Base-by-base conservation (phyloP, 2,797 vertebrate genomes). In the Alfaro cultratus region DNA sequence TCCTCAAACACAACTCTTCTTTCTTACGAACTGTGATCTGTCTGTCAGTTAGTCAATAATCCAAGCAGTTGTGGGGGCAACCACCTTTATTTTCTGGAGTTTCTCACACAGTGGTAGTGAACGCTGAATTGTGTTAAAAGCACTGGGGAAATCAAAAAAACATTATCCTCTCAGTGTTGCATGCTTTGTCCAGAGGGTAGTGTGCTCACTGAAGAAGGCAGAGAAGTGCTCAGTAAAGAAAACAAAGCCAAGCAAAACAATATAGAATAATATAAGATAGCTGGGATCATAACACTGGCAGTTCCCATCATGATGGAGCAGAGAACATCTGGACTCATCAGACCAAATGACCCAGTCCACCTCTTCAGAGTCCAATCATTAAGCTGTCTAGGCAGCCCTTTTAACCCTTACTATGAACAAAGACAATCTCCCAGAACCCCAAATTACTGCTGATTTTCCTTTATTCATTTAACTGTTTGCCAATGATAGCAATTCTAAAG, bases 31-130 rank as follows among this genome's bases (percentile, higher is more conserved):
- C 57, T 64, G 74, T 76, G 74, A 76, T 76, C 74, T 76, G 73
- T 75, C 73, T 75, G 64, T 46, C 49, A 60, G 74, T 43, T 76
- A 64, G 55, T 76, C 74, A 76, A 76, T 76, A 76, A 76, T 47
- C 74, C 74, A 62, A 41, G 74, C 41, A 47, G 41, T 76, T 76
- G 55, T 76, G 57, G 74, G 60, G 57, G 26, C 74, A 76, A 62
- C 41, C 43, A 76, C 74, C 57, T 64, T 60, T 76, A 64, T 62
- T 76, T 76, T 76, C n/a, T 76, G 55, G 57, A 75, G 74, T 46
- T 76, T 62, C 74, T 76, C 51, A 64, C 55, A 64, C 29, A 62
- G 43, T 23, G 21, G 6, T 49, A 31, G 39, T 31, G 39, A 45
- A 71, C 26, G 12, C 39, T 60, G 53, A 45, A 60, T 60, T 75